phyloP scores from a whole-genome alignment of 2,113 vertebrate genomes.

The Ia io region DNA sequence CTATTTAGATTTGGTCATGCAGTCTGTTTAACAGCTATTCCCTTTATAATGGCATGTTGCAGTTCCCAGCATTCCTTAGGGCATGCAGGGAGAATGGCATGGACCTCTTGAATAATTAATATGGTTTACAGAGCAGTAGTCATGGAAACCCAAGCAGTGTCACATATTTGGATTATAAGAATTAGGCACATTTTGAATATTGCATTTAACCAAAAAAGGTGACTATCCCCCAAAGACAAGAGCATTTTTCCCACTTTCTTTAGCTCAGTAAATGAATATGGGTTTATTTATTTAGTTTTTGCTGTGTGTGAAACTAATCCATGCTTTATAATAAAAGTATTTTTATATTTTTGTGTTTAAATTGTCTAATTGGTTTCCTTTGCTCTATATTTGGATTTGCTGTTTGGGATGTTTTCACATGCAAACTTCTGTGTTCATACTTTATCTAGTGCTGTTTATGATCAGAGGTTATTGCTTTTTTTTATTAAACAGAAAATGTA shows the following conservation, averaged over 20 bases:
- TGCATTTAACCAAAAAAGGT: slow-evolving; percentile 78
- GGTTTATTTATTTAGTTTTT: background rate
- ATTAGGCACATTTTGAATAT: slow-evolving; percentile 84
- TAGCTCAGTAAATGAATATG: slow-evolving; percentile 13
- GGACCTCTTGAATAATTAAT: slow-evolving; percentile 89
- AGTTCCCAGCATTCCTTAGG: slow-evolving; percentile 82
- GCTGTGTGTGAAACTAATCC: background rate
- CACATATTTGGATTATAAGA: slow-evolving; percentile 84
- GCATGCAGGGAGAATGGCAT: slow-evolving; percentile 80
- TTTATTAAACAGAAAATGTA: slow-evolving; percentile 62
- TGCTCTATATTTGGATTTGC: slow-evolving; percentile 39
- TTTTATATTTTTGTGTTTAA: slow-evolving; percentile 51
- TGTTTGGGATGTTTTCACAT: slow-evolving; percentile 58
- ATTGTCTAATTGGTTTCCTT: slow-evolving; percentile 39
- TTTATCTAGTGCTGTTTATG: slow-evolving; percentile 15
- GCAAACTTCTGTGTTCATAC: slow-evolving; percentile 37
- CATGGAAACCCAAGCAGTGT: slow-evolving; percentile 85
- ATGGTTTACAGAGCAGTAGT: slow-evolving; percentile 86
- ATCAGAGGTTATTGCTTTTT: slow-evolving; percentile 58
- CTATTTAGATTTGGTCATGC: slow-evolving; percentile 71
- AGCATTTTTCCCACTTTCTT: background rate
- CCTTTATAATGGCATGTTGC: slow-evolving; percentile 75
- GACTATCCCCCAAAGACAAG: slow-evolving; percentile 53
- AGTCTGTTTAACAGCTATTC: slow-evolving; percentile 80
- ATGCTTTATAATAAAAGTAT: background rate